phyloP scores from a whole-genome alignment of 2,888 invertebrate species.

The Phaedon cochleariae region DNA sequence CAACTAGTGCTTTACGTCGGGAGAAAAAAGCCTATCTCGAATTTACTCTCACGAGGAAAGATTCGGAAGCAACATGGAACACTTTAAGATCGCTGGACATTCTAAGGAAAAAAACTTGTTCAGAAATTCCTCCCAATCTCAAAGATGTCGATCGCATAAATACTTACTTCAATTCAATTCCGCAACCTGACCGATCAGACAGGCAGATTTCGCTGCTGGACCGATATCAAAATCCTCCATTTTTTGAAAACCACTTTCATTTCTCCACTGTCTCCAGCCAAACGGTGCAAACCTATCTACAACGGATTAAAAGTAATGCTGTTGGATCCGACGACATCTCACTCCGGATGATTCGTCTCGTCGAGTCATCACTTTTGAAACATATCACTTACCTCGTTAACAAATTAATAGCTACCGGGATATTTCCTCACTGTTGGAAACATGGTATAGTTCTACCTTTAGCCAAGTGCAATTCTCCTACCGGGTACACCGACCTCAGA shows the following conservation, averaged over 20 bases:
- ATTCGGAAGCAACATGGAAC: background rate
- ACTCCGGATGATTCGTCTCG: background rate
- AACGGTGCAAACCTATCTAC: too few species aligned
- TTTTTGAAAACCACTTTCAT: too few species aligned
- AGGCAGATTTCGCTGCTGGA: too few species aligned
- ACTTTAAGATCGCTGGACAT: background rate
- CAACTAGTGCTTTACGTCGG: background rate
- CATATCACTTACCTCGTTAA: background rate
- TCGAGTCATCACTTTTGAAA: background rate
- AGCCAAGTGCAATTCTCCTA: background rate
- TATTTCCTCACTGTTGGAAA: too few species aligned
- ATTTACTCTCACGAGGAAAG: background rate
- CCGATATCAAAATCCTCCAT: too few species aligned
- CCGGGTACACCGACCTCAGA: background rate
- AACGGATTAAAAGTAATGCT: too few species aligned
- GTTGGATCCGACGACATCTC: background rate
- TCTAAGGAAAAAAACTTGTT: background rate
- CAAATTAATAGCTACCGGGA: background rate
- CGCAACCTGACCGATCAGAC: background rate
- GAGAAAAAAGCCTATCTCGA: background rate
- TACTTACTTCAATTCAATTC: background rate
- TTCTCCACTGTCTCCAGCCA: too few species aligned
- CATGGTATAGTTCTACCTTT: background rate
- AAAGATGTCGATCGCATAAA: background rate
- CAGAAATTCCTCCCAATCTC: background rate